These are phyloP conservation scores for Liodrosophila aerea DNA, from an alignment of 2,888 invertebrate genomes.

Conservation along the genomic window DNA sequence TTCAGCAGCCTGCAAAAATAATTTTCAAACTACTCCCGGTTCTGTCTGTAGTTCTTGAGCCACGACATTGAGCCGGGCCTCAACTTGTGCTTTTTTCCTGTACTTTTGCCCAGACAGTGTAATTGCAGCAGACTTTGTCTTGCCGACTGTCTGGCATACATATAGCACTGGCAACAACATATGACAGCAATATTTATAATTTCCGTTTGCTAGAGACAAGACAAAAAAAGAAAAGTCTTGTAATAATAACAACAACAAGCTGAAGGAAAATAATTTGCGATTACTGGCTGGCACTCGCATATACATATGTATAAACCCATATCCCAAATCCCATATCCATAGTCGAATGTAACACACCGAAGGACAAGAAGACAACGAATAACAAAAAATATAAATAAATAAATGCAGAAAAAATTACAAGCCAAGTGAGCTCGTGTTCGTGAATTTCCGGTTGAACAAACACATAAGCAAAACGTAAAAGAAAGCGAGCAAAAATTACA, in stretches of 20 bases:
- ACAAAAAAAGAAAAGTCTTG: conserved; percentile 27
- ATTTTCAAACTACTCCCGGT: conserved; percentile 49
- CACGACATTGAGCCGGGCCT: conserved; percentile 46
- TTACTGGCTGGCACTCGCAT: conserved; percentile 44
- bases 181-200: conserved; percentile 75
- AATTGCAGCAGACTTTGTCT: conserved; percentile 41
- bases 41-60: conserved; percentile 30
- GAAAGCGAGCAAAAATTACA: conserved; percentile 54
- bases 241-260: conserved; percentile 24
- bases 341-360: conserved; percentile 56
- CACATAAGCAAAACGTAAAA: conserved; percentile 67
- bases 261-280: conserved; percentile 64
- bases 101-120: conserved; percentile 30
- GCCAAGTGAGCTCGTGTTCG: conserved; percentile 74
- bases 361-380: conserved; percentile 59
- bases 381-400: conserved; percentile 30
- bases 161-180: conserved; percentile 42
- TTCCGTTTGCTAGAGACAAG: conserved; percentile 65
- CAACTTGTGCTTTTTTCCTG: conserved; percentile 5
- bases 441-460: conserved; percentile 81
- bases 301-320: conserved; percentile 29
- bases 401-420: conserved; percentile 53
- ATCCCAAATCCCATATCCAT: conserved; percentile 35
- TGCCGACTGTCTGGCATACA: conserved; percentile 56
- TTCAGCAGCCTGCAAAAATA: conserved; percentile 57